A percentile compares a stretch with the other conserved stretches of the same genome.
These are phyloP conservation scores for Papilio dardanus DNA, from an alignment of 1,140 invertebrate genomes.

Conservation along the genomic window DNA sequence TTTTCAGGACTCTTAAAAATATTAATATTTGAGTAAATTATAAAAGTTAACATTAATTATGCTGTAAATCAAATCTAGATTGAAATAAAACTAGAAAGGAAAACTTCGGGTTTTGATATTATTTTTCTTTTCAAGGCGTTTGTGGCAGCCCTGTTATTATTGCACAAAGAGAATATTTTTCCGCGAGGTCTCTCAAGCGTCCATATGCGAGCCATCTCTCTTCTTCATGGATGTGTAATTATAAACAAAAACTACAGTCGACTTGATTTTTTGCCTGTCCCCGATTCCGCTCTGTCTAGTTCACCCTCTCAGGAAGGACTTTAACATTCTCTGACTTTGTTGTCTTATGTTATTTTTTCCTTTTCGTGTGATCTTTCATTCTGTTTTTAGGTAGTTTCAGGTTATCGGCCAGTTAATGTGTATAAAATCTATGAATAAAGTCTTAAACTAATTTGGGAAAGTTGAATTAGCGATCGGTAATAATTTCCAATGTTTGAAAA, in stretches of 20 bases:
- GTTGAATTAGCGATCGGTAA: too few relatives aligned
- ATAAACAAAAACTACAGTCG: conserved; percentile 70
- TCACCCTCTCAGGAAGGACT: conserved; percentile 30
- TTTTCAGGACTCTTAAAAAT: too few relatives aligned
- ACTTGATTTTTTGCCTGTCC: conserved; percentile 53
- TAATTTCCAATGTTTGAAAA: too few relatives aligned
- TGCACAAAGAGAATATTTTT: conserved; percentile 69
- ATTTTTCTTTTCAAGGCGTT: too few relatives aligned
- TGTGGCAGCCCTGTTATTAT: conserved; percentile 67
- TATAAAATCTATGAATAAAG: too few relatives aligned
- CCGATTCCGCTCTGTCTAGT: conserved; percentile 48
- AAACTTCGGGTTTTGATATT: too few relatives aligned
- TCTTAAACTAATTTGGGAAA: too few relatives aligned
- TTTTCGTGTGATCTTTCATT: neutral
- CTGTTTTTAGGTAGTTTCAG: neutral
- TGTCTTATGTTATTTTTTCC: neutral
- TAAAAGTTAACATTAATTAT: too few relatives aligned
- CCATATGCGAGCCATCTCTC: conserved; percentile 64
- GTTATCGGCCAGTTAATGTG: neutral
- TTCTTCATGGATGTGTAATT: conserved; percentile 50
- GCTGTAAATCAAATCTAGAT: too few relatives aligned
- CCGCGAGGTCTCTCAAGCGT: conserved; percentile 62
- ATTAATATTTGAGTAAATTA: too few relatives aligned
- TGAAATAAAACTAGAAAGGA: too few relatives aligned
- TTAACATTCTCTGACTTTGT: conserved; percentile 9